phyloP scores from a whole-genome alignment of 2,888 invertebrate genomes.

The Watsonalla binaria region DNA sequence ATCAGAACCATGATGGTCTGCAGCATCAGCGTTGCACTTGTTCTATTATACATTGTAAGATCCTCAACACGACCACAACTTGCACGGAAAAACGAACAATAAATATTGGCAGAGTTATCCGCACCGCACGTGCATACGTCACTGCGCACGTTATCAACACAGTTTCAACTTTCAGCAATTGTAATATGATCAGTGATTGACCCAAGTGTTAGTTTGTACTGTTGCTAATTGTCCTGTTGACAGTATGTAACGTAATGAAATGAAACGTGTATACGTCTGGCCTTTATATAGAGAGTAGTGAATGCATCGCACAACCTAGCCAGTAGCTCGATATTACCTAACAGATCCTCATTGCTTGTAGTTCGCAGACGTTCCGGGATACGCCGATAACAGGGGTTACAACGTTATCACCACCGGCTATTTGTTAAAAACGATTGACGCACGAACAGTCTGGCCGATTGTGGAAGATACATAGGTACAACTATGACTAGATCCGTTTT shows the following conservation, averaged over 20 bases:
- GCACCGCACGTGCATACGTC: constrained; percentile 25
- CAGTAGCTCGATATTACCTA: constrained; percentile 39
- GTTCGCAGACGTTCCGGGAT: constrained; percentile 75
- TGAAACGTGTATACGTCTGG: constrained; percentile 38
- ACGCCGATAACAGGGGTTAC: constrained; percentile 69
- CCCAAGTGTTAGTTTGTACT: constrained; percentile 14
- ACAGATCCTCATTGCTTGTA: constrained; percentile 49
- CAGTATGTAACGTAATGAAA: constrained; percentile 40
- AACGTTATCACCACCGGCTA: constrained; percentile 60
- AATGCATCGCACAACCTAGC: constrained; percentile 45
- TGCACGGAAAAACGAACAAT: constrained; percentile 12
- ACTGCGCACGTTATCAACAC: constrained; percentile 21
- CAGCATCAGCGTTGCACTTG: constrained; percentile 71
- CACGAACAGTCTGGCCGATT: constrained; percentile 64
- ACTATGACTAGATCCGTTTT: background rate
- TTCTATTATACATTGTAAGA: constrained; percentile 61
- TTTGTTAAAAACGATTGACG: constrained; percentile 74
- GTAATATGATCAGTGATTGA: constrained; percentile 36
- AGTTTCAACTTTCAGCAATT: constrained; percentile 20
- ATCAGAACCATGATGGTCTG: constrained; percentile 73
- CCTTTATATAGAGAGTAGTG: constrained; percentile 57
- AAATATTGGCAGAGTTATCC: constrained; percentile 10
- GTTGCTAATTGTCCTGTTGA: constrained; percentile 38
- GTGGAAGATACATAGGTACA: constrained; percentile 13
- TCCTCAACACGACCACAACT: constrained; percentile 14